A percentile compares a stretch with the other conserved stretches of the same genome.
Evolutionary conservation across 2,888 invertebrate species (phyloP).

Genomic region (Noctua comes): DNA sequence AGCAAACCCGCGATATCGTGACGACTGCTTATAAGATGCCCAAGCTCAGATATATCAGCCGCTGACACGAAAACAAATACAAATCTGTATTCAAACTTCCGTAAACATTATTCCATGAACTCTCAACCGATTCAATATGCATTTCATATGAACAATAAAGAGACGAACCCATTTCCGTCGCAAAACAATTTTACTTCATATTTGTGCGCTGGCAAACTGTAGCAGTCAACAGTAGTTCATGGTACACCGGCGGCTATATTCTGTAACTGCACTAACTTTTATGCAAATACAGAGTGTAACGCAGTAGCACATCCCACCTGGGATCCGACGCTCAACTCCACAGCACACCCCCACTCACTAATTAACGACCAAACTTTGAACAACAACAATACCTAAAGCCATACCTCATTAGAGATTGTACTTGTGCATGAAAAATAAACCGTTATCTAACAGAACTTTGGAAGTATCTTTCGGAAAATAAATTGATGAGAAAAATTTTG

Average conservation of each 20-base stretch:
- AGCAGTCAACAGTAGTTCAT: constrained; percentile 66
- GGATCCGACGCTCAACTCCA: constrained; percentile 72
- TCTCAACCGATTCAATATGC: constrained; percentile 56
- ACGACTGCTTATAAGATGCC: constrained; percentile 32
- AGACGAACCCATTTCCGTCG: constrained; percentile 59
- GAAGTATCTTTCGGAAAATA: constrained; percentile 47
- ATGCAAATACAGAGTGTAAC: constrained; percentile 79
- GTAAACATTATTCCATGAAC: constrained; percentile 55
- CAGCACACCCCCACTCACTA: constrained; percentile 74
- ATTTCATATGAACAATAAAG: constrained; percentile 61
- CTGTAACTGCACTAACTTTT: constrained; percentile 80
- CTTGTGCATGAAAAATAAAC: constrained; percentile 65
- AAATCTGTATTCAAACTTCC: constrained; percentile 59
- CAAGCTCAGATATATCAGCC: constrained; percentile 47
- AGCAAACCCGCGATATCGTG: constrained; percentile 26
- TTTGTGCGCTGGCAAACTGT: constrained; percentile 58
- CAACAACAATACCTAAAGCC: constrained; percentile 75
- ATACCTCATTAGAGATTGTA: constrained; percentile 77
- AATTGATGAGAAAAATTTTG: constrained; percentile 44
- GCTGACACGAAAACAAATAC: constrained; percentile 48
- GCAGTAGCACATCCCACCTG: constrained; percentile 81
- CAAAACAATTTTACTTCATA: constrained; percentile 65
- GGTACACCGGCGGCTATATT: constrained; percentile 67
- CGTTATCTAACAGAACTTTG: constrained; percentile 52
- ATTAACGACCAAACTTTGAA: constrained; percentile 83